Evolutionary conservation across 1,140 invertebrate genomes (phyloP).

Genomic region (Tetramorium simillimum): DNA sequence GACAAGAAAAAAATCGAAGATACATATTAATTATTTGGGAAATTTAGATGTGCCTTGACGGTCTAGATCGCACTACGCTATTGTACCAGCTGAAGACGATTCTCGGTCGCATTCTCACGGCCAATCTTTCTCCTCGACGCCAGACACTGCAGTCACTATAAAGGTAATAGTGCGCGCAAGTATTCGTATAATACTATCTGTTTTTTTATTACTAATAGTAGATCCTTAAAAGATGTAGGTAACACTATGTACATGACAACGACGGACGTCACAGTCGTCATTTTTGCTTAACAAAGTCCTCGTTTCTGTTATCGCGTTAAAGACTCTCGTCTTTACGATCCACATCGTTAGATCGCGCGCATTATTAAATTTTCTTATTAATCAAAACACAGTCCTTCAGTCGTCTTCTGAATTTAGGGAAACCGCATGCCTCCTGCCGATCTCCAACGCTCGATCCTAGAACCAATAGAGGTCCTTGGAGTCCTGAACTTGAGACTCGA

Average conservation of each 20-base stretch:
- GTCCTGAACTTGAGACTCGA: constrained; percentile 80
- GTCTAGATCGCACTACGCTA: constrained; percentile 67
- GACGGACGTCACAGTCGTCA: constrained; percentile 22
- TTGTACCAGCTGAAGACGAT: constrained; percentile 75
- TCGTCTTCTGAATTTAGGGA: constrained; percentile 38
- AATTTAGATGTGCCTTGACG: constrained; percentile 65
- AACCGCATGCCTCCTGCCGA: constrained; percentile 42
- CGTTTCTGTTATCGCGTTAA: not conserved
- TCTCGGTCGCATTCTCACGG: constrained; percentile 54
- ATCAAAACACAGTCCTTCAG: constrained; percentile 21
- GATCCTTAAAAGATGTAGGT: constrained; percentile 79
- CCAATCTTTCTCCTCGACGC: constrained; percentile 34
- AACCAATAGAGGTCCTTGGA: constrained; percentile 82
- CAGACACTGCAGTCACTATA: constrained; percentile 74
- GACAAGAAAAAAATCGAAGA: not conserved
- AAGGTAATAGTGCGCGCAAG: constrained; percentile 77
- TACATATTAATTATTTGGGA: constrained; percentile 72
- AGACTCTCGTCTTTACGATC: not conserved
- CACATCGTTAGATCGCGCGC: not conserved
- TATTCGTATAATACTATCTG: constrained; percentile 70
- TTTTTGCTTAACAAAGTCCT: constrained; percentile 69
- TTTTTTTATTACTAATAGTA: constrained; percentile 72
- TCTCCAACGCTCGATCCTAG: constrained; percentile 72
- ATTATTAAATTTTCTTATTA: constrained; percentile 44
- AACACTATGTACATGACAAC: constrained; percentile 79